These are phyloP conservation scores for Lipotes vexillifer DNA, from an alignment of 2,113 vertebrate genomes.

Conservation along the genomic window DNA sequence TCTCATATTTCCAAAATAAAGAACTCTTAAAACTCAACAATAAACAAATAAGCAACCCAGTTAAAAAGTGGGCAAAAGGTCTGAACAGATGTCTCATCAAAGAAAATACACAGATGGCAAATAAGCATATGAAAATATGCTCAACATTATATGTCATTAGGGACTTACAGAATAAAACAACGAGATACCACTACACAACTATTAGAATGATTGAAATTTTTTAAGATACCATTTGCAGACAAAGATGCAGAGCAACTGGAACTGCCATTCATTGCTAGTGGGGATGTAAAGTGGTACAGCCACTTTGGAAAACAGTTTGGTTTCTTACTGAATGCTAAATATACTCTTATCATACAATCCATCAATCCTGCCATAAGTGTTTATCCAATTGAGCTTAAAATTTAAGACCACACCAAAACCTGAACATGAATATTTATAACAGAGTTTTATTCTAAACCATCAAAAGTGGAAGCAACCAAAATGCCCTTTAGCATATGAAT, in stretches of 20 bases:
- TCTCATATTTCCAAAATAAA: neutral
- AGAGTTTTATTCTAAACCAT: neutral
- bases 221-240: neutral
- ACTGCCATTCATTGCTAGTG: neutral
- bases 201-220: neutral
- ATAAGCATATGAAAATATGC: neutral
- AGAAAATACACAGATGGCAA: neutral
- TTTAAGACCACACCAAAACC: neutral
- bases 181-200: neutral
- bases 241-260: neutral
- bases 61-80: neutral
- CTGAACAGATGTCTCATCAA: neutral
- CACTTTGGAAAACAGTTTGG: neutral
- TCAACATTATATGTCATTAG: neutral
- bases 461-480: neutral
- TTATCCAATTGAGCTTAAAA: neutral
- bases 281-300: neutral
- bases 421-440: neutral
- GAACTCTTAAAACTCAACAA: neutral
- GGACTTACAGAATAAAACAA: neutral
- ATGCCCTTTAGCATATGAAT: neutral
- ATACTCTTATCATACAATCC: neutral
- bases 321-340: neutral
- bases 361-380: neutral
- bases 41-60: neutral